Evolutionary conservation across 2,113 vertebrate genomes (phyloP), one percentile per base, ranked within the genome.

Genomic region (Chloroceryle aenea): DNA sequence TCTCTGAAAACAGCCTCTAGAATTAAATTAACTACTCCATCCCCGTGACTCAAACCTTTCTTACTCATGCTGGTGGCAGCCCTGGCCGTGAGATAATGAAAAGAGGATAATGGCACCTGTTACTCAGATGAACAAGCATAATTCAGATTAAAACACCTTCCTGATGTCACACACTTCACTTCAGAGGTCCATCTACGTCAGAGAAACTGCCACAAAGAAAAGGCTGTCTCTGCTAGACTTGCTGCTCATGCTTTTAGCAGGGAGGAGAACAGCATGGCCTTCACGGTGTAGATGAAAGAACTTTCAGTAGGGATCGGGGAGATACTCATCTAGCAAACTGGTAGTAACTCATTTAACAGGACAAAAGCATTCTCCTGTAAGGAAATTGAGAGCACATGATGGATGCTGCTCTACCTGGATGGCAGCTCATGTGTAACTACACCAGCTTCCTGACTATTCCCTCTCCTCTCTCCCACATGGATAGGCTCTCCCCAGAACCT

Each of bases 1-100:
- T 56, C 56, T 82, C 66, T 90, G 95, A 90, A 77, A 96, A 85
- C 72, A 88, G 66, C 42, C 43, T 61, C 72, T 1, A 1, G 82
- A 85, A 93, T 85, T 50, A 84, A 91, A 96, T 76, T 12, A 95
- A 88, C 73, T 80, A 56, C 52, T 85, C 85, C 48, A 62, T 90
- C 55, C 25, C 34, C 8, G 6, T 97, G 94, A 97, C 89, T 96
- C 93, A 97, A 95, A 76, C 62, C 67, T 63, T 89, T 95, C 92
- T 97, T 97, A 95, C 76, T 95, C 96, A 91, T 68, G 63, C 91
- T 95, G 94, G 71, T 73, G 81, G 67, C 36, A 78, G 75, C 63
- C 53, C 77, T 69, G 84, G 30, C 55, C 10, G 1, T 30, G 47
- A 95, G 80, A 93, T 95, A 95, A 96, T 81, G 55, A 92, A 93